A percentile compares a stretch with the other conserved stretches of the same genome.
These are phyloP conservation scores for Palythoa grandis DNA, from an alignment of 92 coral and sea anemone species.

Conservation along the genomic window DNA sequence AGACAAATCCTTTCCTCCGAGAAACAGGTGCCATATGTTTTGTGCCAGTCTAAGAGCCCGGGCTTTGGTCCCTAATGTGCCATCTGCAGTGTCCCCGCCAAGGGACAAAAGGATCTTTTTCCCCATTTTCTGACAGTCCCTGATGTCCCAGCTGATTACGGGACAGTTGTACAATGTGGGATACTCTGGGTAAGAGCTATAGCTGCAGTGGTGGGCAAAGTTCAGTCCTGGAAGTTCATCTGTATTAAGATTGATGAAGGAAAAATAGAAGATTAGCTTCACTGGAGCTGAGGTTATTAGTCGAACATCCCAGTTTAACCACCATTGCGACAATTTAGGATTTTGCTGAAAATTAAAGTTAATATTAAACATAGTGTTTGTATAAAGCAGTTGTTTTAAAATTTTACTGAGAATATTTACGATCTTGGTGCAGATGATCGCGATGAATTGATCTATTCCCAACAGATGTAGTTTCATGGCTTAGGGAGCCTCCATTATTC, in stretches of 20 bases:
- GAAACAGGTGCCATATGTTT: slow-evolving; percentile 84
- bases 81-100: slow-evolving; percentile 90
- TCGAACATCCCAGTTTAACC: too few relatives aligned
- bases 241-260: not conserved
- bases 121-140: slow-evolving; percentile 84
- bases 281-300: too few relatives aligned
- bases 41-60: slow-evolving; percentile 72
- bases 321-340: too few relatives aligned
- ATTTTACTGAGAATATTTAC: too few relatives aligned
- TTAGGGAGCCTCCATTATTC: too few relatives aligned
- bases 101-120: slow-evolving; percentile 82
- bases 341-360: too few relatives aligned
- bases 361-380: too few relatives aligned
- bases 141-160: slow-evolving; percentile 82
- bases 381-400: too few relatives aligned
- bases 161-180: slow-evolving; percentile 82
- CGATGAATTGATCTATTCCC: too few relatives aligned
- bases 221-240: slow-evolving; percentile 83
- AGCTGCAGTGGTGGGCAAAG: slow-evolving; percentile 90
- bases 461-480: too few relatives aligned
- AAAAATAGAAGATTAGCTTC: not conserved
- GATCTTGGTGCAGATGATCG: too few relatives aligned
- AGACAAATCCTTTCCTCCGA: slow-evolving; percentile 79
- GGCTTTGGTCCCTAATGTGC: slow-evolving; percentile 70
- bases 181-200: slow-evolving; percentile 67